Evolutionary conservation across 2,113 vertebrate genomes (phyloP), one percentile per base, ranked within the genome.

Genomic region (Oophaga pumilio): DNA sequence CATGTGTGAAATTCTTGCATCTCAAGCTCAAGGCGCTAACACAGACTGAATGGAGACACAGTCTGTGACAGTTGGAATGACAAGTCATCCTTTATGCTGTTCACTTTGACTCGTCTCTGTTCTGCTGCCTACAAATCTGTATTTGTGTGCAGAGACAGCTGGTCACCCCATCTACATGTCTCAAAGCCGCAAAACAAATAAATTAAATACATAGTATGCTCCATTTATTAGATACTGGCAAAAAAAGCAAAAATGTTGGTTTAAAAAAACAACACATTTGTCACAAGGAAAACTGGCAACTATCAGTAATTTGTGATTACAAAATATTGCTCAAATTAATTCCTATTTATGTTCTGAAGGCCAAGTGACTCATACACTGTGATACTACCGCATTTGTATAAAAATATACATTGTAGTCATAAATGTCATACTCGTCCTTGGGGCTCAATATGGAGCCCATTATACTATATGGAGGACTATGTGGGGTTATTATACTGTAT

Each of bases 181-280:
- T 79, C 60, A 86, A 66, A 86, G 73, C 85, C 79, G 76, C 85
- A 79, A 86, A 78, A 86, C 74, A 86, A 86, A 86, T 79, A 78
- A 79, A 86, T 86, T 15, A 86, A 86, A 79, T 86, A 79, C 60
- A 79, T 79, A 59, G 43, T 86, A 86, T 79, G 76, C 62, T 79
- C 73, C 85, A 79, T 56, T 85, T 85, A 77, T 76, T 76, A 86
- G 78, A 77, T 18, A 52, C 33, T 53, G 60, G 60, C 56, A 77
- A 53, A n/a, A n/a, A 28, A 18, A 77, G 59, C n/a, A 59, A 86
- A 68, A 26, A 86, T 86, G 14, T 79, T 52, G 20, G 62, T 14
- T 64, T 14, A 49, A 66, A n/a, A 50, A 68, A 68, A 56, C 59
- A 78, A 49, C 24, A 43, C 60, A 86, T 78, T 86, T 13, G 9